Base-by-base conservation (phyloP, 2,888 invertebrate genomes). In the Alloscopus bannaensis region DNA sequence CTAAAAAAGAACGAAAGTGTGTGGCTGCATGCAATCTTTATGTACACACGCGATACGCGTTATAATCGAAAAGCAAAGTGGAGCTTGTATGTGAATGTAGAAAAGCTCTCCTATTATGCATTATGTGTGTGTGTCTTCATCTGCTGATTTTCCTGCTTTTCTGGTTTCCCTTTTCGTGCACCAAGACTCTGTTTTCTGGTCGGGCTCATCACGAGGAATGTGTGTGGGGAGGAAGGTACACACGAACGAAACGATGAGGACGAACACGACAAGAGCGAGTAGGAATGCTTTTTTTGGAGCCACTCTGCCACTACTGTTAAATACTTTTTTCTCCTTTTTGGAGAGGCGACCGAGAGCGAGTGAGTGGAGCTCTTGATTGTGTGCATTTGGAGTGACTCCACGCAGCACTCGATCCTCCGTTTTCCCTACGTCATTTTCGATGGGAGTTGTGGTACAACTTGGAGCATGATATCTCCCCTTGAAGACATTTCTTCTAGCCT, bases 361-460 rank as follows among this genome's bases (percentile, higher is more conserved):
- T 29, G 68, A 42, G 59, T 59, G 52, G 18, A 55, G 60, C 31
- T 24, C 22, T 13, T 31, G 52, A 28, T 20, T 36, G 65, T n/a
- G n/a, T n/a, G n/a, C n/a, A n/a, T n/a, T n/a, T n/a, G n/a, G n/a
- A n/a, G n/a, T 65, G 72, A 79, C 79, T 57, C 60, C 64, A 79
- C 71, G 52, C 79, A 79, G 79, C 79, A 79, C 72, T 79, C 68
- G 79, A 79, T 42, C 40, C 66, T 55, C 24, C 0, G 18, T 47
- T 11, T 66, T 59, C 59, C 50, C 65, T 75, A 66, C 73, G 64
- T 75, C 73, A 66, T 31, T 65, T 75, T 55, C 20, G 40, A 52
- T 26, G 50, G 28, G 52, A 64, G 31, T 60, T 59, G 59, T 29
- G 60, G 47, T 20, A 18, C 47, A 31, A 4, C 28, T 20, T 42